Percentiles rank a stretch among this genome's conserved stretches.
Conservation (phyloP, 2,888 invertebrate genomes). For the Thalpophila matura region DNA sequence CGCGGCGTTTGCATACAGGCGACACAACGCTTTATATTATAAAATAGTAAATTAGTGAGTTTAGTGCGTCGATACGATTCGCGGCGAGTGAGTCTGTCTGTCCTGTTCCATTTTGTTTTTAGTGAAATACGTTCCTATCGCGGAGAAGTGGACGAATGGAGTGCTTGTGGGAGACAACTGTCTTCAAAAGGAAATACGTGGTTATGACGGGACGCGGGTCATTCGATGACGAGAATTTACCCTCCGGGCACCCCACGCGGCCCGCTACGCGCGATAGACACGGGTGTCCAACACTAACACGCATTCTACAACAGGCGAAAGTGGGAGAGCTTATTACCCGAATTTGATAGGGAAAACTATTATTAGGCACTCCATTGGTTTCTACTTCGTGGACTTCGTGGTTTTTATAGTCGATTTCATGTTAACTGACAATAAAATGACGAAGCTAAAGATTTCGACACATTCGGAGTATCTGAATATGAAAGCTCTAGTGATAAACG, state of each 20-base stretch:
- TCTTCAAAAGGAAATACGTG: background rate
- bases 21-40: conserved; percentile 55
- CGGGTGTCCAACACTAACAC: too few relatives aligned
- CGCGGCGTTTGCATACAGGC: conserved; percentile 79
- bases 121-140: conserved; percentile 56
- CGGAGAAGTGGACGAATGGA: conserved; percentile 30
- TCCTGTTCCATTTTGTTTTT: conserved; percentile 50
- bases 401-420: conserved; percentile 49
- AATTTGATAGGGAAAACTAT: conserved; percentile 12
- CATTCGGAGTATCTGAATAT: conserved; percentile 31
- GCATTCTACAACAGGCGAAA: too few relatives aligned
- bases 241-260: background rate
- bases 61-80: conserved; percentile 56
- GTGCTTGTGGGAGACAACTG: conserved; percentile 3
- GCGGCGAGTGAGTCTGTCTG: conserved; percentile 54
- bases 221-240: background rate
- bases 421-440: conserved; percentile 59
- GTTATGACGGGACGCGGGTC: background rate
- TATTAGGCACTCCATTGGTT: conserved; percentile 42
- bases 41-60: conserved; percentile 59
- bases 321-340: conserved; percentile 1
- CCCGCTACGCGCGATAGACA: too few relatives aligned
- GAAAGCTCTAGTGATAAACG: conserved; percentile 41
- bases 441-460: conserved; percentile 40
- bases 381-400: conserved; percentile 22